A percentile compares a stretch with the other conserved stretches of the same genome.
These are phyloP conservation scores for Glaucopsyche alexis DNA, from an alignment of 2,888 invertebrate species.

Conservation along the genomic window DNA sequence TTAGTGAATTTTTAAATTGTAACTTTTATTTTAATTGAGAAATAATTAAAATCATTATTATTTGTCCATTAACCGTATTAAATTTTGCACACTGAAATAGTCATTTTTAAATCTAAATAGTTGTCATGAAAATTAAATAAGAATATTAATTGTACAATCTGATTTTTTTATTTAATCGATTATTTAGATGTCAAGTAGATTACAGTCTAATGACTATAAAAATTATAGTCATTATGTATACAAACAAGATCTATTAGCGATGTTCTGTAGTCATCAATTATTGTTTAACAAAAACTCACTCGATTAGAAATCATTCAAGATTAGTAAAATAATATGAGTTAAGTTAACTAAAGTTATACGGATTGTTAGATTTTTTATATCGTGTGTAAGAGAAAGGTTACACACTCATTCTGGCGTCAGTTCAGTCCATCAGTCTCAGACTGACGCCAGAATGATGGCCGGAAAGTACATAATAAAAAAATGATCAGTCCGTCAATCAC, in stretches of 20 bases:
- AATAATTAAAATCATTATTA: no score
- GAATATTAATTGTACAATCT: not conserved
- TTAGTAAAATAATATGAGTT: not conserved
- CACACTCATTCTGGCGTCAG: no score
- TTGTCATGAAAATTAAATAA: not conserved
- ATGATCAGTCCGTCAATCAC: no score
- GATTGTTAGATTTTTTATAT: no score
- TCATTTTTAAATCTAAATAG: not conserved
- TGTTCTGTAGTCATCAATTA: not conserved
- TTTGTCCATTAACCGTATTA: not conserved
- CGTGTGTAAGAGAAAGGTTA: no score
- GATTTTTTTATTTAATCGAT: slow-evolving; percentile 7
- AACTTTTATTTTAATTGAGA: no score
- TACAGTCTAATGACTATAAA: slow-evolving; percentile 7
- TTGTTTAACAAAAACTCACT: not conserved
- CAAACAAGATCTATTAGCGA: slow-evolving; percentile 4
- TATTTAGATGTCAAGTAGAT: not conserved
- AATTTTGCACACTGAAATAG: not conserved
- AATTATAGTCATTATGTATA: slow-evolving; percentile 17
- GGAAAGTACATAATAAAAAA: no score
- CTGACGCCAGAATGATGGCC: no score
- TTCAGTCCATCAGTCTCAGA: no score
- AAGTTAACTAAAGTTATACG: not conserved
- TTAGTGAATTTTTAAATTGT: no score
- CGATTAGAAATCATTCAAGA: slow-evolving; percentile 1